Evolutionary conservation across 2,113 vertebrate genomes (phyloP).

Genomic region (Pionites leucogaster): DNA sequence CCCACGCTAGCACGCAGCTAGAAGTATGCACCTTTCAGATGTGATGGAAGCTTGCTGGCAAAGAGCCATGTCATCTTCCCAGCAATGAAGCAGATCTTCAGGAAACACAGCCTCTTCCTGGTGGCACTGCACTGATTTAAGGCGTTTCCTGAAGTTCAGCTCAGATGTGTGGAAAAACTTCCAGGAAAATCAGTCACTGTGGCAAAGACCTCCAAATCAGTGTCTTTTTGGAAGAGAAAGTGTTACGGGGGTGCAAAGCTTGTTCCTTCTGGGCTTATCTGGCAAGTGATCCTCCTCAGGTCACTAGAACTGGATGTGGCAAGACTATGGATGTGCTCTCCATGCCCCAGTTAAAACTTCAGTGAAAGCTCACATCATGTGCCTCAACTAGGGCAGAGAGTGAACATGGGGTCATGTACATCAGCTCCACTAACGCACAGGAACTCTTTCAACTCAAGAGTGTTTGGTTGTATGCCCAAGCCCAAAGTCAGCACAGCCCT

Average conservation of each 20-base stretch:
- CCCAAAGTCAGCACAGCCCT: neutral
- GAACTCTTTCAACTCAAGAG: neutral
- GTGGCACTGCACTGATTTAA: neutral
- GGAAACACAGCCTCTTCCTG: constrained; percentile 61
- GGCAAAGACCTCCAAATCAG: neutral
- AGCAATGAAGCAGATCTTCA: constrained; percentile 54
- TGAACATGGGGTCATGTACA: fast-evolving
- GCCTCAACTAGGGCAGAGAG: neutral
- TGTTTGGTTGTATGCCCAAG: fast-evolving
- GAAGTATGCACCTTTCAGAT: neutral
- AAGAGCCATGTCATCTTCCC: constrained; percentile 56
- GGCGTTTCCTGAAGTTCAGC: neutral
- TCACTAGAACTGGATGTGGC: neutral
- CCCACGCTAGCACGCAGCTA: neutral
- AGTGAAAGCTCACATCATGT: fast-evolving
- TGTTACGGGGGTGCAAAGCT: fast-evolving
- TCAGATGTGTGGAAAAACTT: fast-evolving
- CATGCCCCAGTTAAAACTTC: fast-evolving
- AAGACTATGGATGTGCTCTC: neutral
- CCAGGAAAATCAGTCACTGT: neutral
- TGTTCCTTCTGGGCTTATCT: neutral
- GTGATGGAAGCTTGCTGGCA: constrained; percentile 47
- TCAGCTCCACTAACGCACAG: fast-evolving
- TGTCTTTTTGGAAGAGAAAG: neutral
- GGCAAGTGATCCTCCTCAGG: neutral